phyloP scores from a whole-genome alignment of 2,888 invertebrate species.

The Acanthosepion lycidas region DNA sequence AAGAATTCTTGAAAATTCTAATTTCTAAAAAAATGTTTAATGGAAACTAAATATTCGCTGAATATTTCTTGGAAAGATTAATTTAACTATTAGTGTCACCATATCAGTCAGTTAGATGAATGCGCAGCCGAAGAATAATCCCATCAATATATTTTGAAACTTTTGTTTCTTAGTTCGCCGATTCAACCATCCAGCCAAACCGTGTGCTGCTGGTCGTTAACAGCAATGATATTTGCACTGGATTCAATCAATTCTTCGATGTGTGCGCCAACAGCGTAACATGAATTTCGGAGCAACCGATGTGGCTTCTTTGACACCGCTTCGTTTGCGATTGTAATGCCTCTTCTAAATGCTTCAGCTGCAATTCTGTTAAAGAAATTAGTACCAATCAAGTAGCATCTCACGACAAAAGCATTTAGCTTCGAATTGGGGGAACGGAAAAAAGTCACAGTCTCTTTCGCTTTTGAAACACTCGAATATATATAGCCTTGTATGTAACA shows the following conservation, averaged over 20 bases:
- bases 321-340: conserved; percentile 2
- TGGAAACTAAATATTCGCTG: too few species aligned
- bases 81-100: too few species aligned
- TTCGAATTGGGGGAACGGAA: not conserved
- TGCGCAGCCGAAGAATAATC: too few species aligned
- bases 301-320: not conserved
- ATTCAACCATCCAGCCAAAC: not conserved
- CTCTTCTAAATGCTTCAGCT: not conserved
- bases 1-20: too few species aligned
- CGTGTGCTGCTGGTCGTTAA: not conserved
- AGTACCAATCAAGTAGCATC: not conserved
- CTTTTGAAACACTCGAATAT: too few species aligned
- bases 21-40: too few species aligned
- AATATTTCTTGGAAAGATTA: too few species aligned
- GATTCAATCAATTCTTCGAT: not conserved
- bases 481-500: too few species aligned
- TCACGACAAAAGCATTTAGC: not conserved
- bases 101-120: too few species aligned
- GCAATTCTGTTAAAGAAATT: not conserved
- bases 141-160: too few species aligned
- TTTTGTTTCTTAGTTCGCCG: too few species aligned
- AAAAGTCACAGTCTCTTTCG: not conserved
- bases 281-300: not conserved
- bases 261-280: not conserved
- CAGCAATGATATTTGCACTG: not conserved